Conservation (phyloP, 2,888 invertebrate genomes). For the Ptilodon capucinus region DNA sequence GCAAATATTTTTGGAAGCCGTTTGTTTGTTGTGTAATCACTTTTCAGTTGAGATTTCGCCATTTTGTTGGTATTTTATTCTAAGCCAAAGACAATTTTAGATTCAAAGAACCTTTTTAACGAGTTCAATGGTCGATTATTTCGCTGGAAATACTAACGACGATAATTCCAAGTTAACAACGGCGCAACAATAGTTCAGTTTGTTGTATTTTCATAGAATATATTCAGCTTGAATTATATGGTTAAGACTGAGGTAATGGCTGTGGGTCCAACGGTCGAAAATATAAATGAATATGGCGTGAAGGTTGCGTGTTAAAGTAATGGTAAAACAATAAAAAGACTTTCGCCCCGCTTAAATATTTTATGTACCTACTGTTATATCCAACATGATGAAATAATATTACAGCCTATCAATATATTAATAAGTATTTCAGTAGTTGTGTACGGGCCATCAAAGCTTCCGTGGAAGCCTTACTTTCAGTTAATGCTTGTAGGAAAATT, state of each 20-base stretch:
- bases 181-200: neutral
- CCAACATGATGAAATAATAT: too few relatives aligned
- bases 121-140: neutral
- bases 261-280: neutral
- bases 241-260: neutral
- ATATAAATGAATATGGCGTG: slow-evolving; percentile 10
- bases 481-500: too few relatives aligned
- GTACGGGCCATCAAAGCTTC: too few relatives aligned
- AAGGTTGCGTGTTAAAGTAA: slow-evolving; percentile 9
- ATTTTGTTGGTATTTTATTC: slow-evolving; percentile 3
- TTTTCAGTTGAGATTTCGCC: slow-evolving; percentile 9
- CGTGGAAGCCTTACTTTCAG: too few relatives aligned
- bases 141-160: neutral
- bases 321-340: slow-evolving; percentile 10
- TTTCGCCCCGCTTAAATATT: slow-evolving; percentile 3
- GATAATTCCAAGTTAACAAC: neutral
- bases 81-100: neutral
- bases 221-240: neutral
- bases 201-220: neutral
- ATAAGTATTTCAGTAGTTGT: too few relatives aligned
- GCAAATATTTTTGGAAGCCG: slow-evolving; percentile 30
- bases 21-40: slow-evolving; percentile 8
- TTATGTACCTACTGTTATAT: too few relatives aligned
- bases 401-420: too few relatives aligned
- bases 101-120: neutral